A percentile compares a stretch with the other conserved stretches of the same genome.
These are phyloP conservation scores for Sorex fumeus DNA, from an alignment of 2,113 vertebrate species.

Conservation along the genomic window DNA sequence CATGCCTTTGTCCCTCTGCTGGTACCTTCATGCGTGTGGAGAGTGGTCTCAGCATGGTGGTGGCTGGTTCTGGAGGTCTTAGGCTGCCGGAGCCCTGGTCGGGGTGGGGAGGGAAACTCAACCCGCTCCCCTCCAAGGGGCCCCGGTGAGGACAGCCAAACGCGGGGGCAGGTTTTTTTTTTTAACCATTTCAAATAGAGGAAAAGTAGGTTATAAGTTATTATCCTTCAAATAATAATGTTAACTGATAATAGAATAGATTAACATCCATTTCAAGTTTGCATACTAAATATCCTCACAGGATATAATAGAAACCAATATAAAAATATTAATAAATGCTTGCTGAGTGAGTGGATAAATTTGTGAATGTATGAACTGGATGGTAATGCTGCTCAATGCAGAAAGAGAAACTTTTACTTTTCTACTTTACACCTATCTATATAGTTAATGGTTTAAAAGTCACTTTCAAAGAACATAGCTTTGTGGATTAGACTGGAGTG, in stretches of 20 bases:
- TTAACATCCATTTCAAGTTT: slow-evolving; percentile 41
- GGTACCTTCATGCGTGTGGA: too few relatives aligned
- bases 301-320: not conserved
- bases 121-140: too few relatives aligned
- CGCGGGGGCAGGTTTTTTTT: not conserved
- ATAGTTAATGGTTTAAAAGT: slow-evolving; percentile 26
- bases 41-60: too few relatives aligned
- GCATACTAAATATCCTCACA: slow-evolving; percentile 36
- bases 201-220: slow-evolving; percentile 26
- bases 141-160: too few relatives aligned
- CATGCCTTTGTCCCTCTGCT: too few relatives aligned
- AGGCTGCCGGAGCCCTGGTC: too few relatives aligned
- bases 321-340: not conserved
- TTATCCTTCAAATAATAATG: slow-evolving; percentile 52
- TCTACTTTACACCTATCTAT: not conserved
- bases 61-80: too few relatives aligned
- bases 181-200: not conserved
- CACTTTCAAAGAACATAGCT: slow-evolving; percentile 48
- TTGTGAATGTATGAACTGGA: not conserved
- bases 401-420: slow-evolving; percentile 44
- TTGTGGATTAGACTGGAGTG: not conserved
- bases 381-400: slow-evolving; percentile 24
- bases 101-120: too few relatives aligned
- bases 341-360: slow-evolving; percentile 32
- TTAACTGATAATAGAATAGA: slow-evolving; percentile 54